These are phyloP conservation scores for Nettapus auritus DNA, from an alignment of 2,113 vertebrate genomes.

Conservation along the genomic window DNA sequence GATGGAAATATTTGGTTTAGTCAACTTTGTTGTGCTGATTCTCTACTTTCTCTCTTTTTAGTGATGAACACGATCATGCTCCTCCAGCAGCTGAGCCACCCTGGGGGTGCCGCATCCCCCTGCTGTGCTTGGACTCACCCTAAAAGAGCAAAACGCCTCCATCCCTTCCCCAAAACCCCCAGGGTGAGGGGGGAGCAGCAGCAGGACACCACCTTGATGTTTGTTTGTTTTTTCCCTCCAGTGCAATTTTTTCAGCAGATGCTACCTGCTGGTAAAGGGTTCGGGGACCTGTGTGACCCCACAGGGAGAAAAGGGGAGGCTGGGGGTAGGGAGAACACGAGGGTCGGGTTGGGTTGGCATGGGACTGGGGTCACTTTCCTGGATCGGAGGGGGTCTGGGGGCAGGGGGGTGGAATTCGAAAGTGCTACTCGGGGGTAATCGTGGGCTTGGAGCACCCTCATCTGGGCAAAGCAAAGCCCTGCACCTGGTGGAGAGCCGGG, in stretches of 20 bases:
- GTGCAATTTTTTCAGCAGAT: not conserved
- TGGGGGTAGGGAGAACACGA: not conserved
- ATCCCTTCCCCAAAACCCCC: too few species aligned
- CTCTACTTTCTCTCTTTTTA: not conserved
- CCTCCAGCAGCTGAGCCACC: not conserved
- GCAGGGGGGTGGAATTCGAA: not conserved
- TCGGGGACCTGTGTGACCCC: not conserved
- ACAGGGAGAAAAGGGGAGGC: not conserved
- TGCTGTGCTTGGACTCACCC: not conserved
- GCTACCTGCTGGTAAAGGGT: not conserved
- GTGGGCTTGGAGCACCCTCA: not conserved
- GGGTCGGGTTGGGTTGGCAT: too few species aligned
- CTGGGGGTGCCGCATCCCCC: not conserved
- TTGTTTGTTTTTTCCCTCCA: not conserved
- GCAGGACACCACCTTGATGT: not conserved
- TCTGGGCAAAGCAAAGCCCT: not conserved
- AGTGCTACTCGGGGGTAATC: not conserved
- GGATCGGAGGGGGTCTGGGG: rapidly evolving
- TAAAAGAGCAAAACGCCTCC: not conserved
- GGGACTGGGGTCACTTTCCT: too few species aligned
- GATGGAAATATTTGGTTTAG: conserved; percentile 49
- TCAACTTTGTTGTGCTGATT: conserved; percentile 57
- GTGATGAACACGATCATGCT: not conserved
- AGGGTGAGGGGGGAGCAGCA: not conserved
- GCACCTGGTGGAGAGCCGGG: not conserved